Evolutionary conservation across 1,140 invertebrate species (phyloP).

Genomic region (Polyergus mexicanus): DNA sequence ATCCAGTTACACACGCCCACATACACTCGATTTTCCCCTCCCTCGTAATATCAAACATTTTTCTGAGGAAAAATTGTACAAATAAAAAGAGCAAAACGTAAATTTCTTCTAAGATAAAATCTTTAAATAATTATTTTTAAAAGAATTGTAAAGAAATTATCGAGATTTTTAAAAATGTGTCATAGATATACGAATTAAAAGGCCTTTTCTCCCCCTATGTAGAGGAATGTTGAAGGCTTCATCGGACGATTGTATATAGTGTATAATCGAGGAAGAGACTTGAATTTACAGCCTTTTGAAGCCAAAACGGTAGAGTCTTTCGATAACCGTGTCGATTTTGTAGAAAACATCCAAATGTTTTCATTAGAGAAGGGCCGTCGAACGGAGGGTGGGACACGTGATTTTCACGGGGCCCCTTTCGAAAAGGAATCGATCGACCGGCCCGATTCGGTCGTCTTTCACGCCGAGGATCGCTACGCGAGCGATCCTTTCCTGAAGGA

Average conservation of each 20-base stretch:
- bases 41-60: constrained; percentile 25
- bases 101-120: constrained; percentile 9
- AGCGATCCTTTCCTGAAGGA: constrained; percentile 50
- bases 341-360: constrained; percentile 86
- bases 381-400: constrained; percentile 33
- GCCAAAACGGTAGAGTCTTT: background rate
- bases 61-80: constrained; percentile 19
- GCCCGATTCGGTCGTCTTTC: constrained; percentile 11
- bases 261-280: background rate
- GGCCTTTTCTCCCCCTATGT: too few species aligned
- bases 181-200: constrained; percentile 16
- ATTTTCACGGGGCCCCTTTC: constrained; percentile 61
- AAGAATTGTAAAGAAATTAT: constrained; percentile 15
- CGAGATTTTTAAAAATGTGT: background rate
- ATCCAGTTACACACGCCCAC: constrained; percentile 19
- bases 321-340: constrained; percentile 72
- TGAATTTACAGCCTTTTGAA: constrained; percentile 30
- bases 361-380: constrained; percentile 71
- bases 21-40: background rate
- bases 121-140: constrained; percentile 26
- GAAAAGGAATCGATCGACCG: constrained; percentile 8
- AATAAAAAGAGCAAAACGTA: background rate
- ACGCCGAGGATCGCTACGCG: constrained; percentile 24
- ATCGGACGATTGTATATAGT: background rate
- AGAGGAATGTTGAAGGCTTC: background rate